Evolutionary conservation across 2,113 vertebrate genomes (phyloP).

Genomic region (Abramis brama): DNA sequence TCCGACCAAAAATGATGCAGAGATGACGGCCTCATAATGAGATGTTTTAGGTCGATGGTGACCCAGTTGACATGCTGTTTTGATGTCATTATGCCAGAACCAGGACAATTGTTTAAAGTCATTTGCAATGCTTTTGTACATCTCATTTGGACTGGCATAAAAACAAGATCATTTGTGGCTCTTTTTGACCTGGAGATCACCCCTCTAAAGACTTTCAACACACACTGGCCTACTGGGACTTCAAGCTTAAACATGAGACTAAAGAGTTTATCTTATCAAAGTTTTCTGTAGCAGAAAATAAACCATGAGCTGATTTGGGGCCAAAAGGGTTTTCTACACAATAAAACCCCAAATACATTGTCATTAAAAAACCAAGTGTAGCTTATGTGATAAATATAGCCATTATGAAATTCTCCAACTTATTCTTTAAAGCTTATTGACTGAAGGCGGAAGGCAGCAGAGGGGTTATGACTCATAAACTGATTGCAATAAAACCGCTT

Average conservation of each 20-base stretch:
- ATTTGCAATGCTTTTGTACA: background rate
- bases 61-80: conserved; percentile 8
- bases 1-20: background rate
- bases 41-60: background rate
- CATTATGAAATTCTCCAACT: background rate
- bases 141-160: background rate
- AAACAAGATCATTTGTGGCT: conserved; percentile 6
- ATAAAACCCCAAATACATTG: background rate
- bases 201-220: background rate
- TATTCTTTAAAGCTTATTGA: conserved; percentile 3
- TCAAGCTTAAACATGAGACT: background rate
- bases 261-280: background rate
- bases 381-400: background rate
- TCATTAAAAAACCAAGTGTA: no score
- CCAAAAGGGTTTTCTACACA: background rate
- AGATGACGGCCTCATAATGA: background rate
- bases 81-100: background rate
- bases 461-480: background rate
- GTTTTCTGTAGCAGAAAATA: background rate
- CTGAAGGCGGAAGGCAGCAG: background rate
- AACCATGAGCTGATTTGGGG: background rate
- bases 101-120: background rate
- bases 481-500: background rate
- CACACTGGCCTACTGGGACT: background rate
- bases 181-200: background rate